Evolutionary conservation across 2,888 invertebrate species (phyloP), one percentile per base, ranked within the genome.

Genomic region (Leuctra nigra): DNA sequence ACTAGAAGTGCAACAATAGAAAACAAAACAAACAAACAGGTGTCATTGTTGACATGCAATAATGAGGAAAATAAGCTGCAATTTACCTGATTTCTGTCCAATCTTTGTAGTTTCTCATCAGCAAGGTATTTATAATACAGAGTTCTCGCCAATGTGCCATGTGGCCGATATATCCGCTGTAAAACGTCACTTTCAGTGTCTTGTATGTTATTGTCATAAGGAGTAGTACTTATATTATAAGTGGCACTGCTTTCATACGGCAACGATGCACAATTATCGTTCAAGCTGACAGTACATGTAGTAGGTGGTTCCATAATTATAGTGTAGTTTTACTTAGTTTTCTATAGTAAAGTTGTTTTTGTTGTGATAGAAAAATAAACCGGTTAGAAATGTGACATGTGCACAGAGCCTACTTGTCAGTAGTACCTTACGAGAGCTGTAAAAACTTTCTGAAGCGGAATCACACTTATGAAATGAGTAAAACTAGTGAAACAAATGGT

Each of bases 111-210:
- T 63, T 80, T 78, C 67, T 82, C 78, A 70, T 88, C 87, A 66
- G 82, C 82, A 62, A 78, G 73, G 65, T 85, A 84, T 70, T 86
- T 86, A 65, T 86, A 82, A 73, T 84, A 86, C 53, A 87, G 71
- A 47, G 85, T 79, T 66, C 86, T 75, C 53, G 87, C 86, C 61
- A 88, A 73, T 53, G 83, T 81, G 63, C 86, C 84, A 66, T 86
- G 77, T 48, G 86, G 86, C 62, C 83, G 75, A 69, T 82, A 84
- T 64, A 66, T 65, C 36, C 53, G 53, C 2, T 25, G 48, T n/a
- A 54, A 29, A 39, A 53, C 46, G 18, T 59, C 59, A 16, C 20
- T 18, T 20, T 18, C 20, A 16, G 18, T n/a, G n/a, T n/a, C n/a
- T n/a, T n/a, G n/a, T n/a, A n/a, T 4, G 20, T 41, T 4, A 41